A percentile compares a stretch with the other conserved stretches of the same genome.
phyloP scores from a whole-genome alignment of 2,888 invertebrate species.

The Parnassius smintheus region DNA sequence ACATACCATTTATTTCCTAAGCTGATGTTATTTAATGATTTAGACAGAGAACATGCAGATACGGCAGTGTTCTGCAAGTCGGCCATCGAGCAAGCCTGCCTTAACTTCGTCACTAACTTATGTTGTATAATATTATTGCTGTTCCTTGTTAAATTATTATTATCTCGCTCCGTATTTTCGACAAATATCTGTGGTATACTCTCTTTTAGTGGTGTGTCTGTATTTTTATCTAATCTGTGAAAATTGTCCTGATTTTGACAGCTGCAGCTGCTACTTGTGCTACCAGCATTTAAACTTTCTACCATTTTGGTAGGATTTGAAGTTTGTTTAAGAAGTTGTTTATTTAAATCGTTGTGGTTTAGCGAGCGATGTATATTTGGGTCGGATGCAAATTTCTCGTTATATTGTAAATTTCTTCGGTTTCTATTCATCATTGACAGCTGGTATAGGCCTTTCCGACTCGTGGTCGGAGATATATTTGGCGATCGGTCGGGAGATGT shows the following conservation, averaged over 20 bases:
- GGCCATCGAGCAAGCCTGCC: conserved; percentile 62
- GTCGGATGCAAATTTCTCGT: conserved; percentile 60
- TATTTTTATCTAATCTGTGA: conserved; percentile 26
- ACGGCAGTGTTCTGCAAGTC: conserved; percentile 52
- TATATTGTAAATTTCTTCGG: conserved; percentile 53
- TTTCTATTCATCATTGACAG: conserved; percentile 60
- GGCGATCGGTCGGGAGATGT: conserved; percentile 61
- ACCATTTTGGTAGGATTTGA: conserved; percentile 18
- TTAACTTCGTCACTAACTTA: conserved; percentile 55
- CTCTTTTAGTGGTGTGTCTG: conserved; percentile 27
- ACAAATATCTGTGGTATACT: conserved; percentile 45
- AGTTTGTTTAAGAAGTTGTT: no score
- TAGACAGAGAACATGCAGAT: conserved; percentile 46
- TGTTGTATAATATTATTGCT: conserved; percentile 52
- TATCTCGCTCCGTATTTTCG: conserved; percentile 35
- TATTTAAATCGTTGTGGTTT: conserved; percentile 28
- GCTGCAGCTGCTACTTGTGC: conserved; percentile 35
- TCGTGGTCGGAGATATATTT: conserved; percentile 52
- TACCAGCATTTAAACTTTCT: conserved; percentile 41
- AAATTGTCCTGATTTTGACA: conserved; percentile 33
- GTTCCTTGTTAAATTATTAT: conserved; percentile 28
- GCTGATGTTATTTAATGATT: conserved; percentile 55
- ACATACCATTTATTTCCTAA: conserved; percentile 42
- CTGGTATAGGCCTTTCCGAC: conserved; percentile 62
- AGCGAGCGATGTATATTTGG: conserved; percentile 59